phyloP scores from a whole-genome alignment of 2,797 vertebrate species.

The Euphonia xanthogaster region DNA sequence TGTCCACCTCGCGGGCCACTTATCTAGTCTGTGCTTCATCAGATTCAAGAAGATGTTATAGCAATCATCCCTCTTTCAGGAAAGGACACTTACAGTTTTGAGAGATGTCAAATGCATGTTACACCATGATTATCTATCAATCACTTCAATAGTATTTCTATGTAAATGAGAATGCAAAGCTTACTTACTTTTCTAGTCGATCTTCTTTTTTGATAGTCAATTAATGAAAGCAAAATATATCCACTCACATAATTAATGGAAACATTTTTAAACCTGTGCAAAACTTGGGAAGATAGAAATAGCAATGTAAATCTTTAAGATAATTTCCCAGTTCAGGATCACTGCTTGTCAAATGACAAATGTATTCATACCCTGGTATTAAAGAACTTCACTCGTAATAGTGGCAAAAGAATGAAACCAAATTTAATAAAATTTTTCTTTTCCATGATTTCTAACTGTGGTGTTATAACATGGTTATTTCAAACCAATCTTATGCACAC shows the following conservation, averaged over 20 bases:
- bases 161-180: neutral
- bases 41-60: neutral
- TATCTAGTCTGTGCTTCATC: neutral
- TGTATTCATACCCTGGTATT: neutral
- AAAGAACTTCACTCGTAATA: neutral
- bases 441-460: neutral
- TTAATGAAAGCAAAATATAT: neutral
- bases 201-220: neutral
- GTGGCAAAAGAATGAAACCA: neutral
- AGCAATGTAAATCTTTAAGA: neutral
- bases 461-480: neutral
- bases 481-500: neutral
- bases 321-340: neutral
- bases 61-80: neutral
- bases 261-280: neutral
- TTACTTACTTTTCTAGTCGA: neutral
- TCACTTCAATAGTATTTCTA: neutral
- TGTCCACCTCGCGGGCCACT: neutral
- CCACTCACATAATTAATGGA: neutral
- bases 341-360: neutral
- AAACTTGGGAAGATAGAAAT: neutral
- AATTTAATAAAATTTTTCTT: neutral
- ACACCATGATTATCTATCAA: accelerated
- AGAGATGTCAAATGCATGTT: neutral
- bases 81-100: neutral